These are phyloP conservation scores for Drosophila engyochracea DNA, from an alignment of 2,888 invertebrate species.

Conservation along the genomic window DNA sequence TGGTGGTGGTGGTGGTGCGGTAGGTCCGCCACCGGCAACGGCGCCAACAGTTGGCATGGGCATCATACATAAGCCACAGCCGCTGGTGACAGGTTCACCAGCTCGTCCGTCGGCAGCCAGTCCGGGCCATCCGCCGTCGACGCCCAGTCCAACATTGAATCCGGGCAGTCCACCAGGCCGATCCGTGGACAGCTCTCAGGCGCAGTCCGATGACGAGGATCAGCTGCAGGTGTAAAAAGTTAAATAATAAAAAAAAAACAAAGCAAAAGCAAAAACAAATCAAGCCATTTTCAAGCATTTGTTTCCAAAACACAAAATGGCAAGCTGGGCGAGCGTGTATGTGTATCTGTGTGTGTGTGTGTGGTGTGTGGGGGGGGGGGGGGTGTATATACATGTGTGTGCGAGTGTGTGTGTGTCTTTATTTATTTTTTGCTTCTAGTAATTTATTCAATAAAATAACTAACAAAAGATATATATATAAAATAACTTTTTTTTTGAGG, in stretches of 20 bases:
- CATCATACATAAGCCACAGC: slow-evolving; percentile 49
- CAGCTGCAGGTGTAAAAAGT: slow-evolving; percentile 85
- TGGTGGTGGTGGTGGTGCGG: slow-evolving; percentile 14
- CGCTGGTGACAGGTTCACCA: slow-evolving; percentile 43
- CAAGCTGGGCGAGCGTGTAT: slow-evolving; percentile 2
- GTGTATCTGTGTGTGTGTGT: slow-evolving; percentile 22
- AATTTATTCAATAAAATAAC: slow-evolving; percentile 47
- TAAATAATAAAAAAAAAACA: neutral
- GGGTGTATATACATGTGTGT: slow-evolving; percentile 12
- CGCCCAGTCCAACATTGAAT: slow-evolving; percentile 85
- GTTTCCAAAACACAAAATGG: slow-evolving; percentile 39
- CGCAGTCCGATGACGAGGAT: slow-evolving; percentile 85
- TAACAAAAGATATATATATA: neutral
- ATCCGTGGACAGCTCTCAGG: slow-evolving; percentile 84
- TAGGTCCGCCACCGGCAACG: slow-evolving; percentile 11
- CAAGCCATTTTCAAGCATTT: slow-evolving; percentile 19
- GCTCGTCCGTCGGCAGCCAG: slow-evolving; percentile 40
- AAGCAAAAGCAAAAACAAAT: neutral
- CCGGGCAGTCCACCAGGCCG: slow-evolving; percentile 85
- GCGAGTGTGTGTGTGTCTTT: slow-evolving; percentile 14
- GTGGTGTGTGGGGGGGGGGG: neutral
- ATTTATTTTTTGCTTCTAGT: slow-evolving; percentile 67
- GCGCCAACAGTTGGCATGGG: slow-evolving; percentile 28
- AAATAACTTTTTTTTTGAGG: slow-evolving; percentile 41
- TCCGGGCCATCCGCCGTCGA: slow-evolving; percentile 70